Percentiles rank a stretch among this genome's conserved stretches.
These are phyloP conservation scores for Aricia agestis DNA, from an alignment of 1,140 invertebrate species.

Conservation along the genomic window DNA sequence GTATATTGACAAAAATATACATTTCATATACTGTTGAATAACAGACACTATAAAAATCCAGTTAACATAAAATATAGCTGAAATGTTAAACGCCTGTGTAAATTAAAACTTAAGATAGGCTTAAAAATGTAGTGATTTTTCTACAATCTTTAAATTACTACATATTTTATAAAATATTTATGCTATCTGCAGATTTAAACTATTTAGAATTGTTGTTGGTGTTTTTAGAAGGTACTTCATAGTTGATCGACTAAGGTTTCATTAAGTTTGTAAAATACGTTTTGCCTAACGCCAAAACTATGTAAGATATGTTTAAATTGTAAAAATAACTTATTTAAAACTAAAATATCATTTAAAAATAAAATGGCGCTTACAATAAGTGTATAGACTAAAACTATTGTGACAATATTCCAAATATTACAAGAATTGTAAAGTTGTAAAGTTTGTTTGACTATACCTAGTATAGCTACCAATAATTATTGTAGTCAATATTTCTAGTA, in stretches of 20 bases:
- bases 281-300: not conserved
- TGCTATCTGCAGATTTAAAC: not conserved
- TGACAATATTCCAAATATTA: not conserved
- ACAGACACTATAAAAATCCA: too few relatives aligned
- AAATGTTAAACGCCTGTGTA: too few relatives aligned
- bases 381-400: not conserved
- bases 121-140: not conserved
- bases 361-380: not conserved
- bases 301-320: not conserved
- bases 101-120: too few relatives aligned
- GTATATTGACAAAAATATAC: too few relatives aligned
- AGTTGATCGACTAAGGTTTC: not conserved
- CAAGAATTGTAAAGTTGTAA: not conserved
- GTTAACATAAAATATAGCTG: too few relatives aligned
- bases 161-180: not conserved
- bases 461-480: too few relatives aligned
- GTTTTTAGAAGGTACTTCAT: not conserved
- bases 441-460: not conserved
- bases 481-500: not conserved
- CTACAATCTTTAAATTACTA: not conserved
- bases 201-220: not conserved
- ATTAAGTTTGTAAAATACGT: not conserved
- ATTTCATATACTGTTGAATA: too few relatives aligned
- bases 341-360: not conserved
- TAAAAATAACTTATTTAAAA: not conserved